Conservation (phyloP, 2,888 invertebrate genomes). For the Epirrhoe tristata region DNA sequence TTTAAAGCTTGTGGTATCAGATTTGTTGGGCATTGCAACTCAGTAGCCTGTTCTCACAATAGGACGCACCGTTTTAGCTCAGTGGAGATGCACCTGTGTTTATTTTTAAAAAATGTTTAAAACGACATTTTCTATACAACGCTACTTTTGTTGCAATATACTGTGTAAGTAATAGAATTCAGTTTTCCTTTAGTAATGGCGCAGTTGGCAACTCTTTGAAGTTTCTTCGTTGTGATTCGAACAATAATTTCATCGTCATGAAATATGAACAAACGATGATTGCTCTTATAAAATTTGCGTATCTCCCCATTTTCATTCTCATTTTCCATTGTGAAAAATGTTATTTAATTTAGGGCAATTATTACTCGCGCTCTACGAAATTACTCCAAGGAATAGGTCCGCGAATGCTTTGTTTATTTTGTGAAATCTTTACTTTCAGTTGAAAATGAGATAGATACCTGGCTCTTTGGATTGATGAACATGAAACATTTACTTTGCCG, state of each 20-base stretch:
- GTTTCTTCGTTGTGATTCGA: background rate
- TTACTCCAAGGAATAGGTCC: constrained; percentile 82
- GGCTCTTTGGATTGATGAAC: constrained; percentile 1
- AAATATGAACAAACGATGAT: constrained; percentile 59
- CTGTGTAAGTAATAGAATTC: background rate
- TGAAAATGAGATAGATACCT: constrained; percentile 55
- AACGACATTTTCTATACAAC: background rate
- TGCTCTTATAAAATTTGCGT: constrained; percentile 69
- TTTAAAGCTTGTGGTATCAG: constrained; percentile 29
- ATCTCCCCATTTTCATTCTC: constrained; percentile 70
- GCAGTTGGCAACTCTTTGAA: background rate
- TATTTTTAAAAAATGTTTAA: background rate
- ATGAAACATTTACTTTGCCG: background rate
- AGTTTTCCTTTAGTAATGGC: background rate
- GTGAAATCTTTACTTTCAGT: constrained; percentile 70
- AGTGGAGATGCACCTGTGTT: background rate
- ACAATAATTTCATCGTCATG: constrained; percentile 4
- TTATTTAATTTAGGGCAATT: constrained; percentile 84
- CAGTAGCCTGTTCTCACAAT: constrained; percentile 22
- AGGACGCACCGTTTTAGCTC: constrained; percentile 9
- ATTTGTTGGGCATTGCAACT: constrained; percentile 32
- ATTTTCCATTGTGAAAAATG: constrained; percentile 81
- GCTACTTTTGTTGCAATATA: background rate
- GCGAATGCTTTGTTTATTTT: constrained; percentile 73
- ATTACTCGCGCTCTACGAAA: constrained; percentile 83